Conservation (phyloP, 2,888 invertebrate genomes). For the Platycnemis pennipes region DNA sequence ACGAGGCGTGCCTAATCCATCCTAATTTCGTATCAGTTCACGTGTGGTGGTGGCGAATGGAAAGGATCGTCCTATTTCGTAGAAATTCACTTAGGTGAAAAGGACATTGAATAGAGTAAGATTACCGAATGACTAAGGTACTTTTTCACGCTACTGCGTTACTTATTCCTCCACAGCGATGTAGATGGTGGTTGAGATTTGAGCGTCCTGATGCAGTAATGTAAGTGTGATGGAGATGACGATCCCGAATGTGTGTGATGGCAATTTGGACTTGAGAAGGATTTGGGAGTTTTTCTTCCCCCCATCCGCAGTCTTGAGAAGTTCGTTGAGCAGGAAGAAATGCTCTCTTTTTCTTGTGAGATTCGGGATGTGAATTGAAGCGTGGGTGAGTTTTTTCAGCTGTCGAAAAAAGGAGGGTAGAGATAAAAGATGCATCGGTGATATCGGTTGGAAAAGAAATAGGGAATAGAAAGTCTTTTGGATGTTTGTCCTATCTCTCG, state of each 20-base stretch:
- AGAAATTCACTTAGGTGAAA: no score
- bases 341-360: neutral
- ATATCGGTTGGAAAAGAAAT: neutral
- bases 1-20: no score
- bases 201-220: neutral
- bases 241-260: neutral
- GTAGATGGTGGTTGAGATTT: neutral
- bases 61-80: no score
- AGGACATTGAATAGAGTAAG: no score
- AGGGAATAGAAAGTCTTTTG: neutral
- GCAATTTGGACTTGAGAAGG: neutral
- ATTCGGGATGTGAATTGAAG: constrained; percentile 1
- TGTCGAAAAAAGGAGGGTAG: neutral
- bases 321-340: neutral
- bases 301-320: neutral
- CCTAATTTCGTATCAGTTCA: no score
- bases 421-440: neutral
- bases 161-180: no score
- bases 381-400: neutral
- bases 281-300: neutral
- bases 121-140: no score
- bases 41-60: no score
- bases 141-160: no score
- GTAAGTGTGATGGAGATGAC: neutral
- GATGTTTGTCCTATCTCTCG: neutral